A percentile compares a stretch with the other conserved stretches of the same genome.
Conservation (phyloP, 2,113 vertebrate species). For the Monarcha castaneiventris region DNA sequence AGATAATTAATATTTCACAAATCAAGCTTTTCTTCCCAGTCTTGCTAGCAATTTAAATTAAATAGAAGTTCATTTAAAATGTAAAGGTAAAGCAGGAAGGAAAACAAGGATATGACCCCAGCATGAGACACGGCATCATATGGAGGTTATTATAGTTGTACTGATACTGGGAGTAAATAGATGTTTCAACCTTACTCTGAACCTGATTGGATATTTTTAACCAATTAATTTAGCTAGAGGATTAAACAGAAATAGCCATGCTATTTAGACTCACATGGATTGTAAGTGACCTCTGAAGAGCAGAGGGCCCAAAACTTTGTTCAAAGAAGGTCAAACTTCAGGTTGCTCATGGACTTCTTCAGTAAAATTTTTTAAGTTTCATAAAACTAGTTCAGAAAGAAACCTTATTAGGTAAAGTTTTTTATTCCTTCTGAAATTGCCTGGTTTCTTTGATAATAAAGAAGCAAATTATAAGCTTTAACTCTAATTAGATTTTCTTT, state of each 20-base stretch:
- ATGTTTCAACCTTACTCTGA: not conserved
- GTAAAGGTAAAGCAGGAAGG: not conserved
- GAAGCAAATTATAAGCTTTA: not conserved
- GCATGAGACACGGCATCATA: not conserved
- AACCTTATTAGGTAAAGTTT: not conserved
- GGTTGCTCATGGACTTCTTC: not conserved
- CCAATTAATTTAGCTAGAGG: not conserved
- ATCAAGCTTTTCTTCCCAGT: not conserved
- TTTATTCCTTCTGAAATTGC: not conserved
- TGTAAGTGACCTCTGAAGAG: not conserved
- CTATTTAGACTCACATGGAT: not conserved
- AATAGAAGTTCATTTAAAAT: not conserved
- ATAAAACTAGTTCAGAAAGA: not conserved
- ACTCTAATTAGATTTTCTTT: not conserved
- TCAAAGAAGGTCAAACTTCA: not conserved
- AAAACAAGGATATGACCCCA: not conserved
- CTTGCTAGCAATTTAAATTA: not conserved
- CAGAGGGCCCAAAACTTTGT: not conserved
- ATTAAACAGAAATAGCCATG: not conserved
- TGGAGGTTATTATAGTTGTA: not conserved
- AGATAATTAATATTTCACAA: not conserved
- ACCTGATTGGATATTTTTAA: not conserved
- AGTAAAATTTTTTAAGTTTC: not conserved
- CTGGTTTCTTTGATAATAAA: not conserved
- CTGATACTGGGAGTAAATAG: not conserved